phyloP scores from a whole-genome alignment of 2,888 invertebrate genomes.

The Lumbricus terrestris region DNA sequence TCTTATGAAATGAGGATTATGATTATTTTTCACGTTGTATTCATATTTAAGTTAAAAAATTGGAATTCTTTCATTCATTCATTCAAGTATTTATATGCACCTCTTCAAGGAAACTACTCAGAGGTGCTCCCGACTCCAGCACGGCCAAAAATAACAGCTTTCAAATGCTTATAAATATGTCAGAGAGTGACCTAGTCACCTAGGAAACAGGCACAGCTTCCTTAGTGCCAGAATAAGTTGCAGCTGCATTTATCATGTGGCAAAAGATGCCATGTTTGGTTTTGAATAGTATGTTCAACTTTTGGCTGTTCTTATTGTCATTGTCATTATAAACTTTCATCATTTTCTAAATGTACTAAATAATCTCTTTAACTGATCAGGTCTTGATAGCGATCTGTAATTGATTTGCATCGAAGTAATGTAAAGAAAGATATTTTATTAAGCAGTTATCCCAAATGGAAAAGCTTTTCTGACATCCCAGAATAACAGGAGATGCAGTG shows the following conservation, averaged over 20 bases:
- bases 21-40: not conserved
- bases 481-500: not conserved
- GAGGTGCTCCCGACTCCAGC: no score
- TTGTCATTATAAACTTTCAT: not conserved
- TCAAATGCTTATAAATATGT: no score
- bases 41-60: not conserved
- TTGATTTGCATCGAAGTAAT: no score
- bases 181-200: no score
- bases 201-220: no score
- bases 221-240: no score
- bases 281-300: not conserved
- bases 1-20: not conserved
- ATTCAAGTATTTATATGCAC: no score
- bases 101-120: no score
- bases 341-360: not conserved
- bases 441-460: not conserved
- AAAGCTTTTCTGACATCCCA: not conserved
- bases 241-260: not conserved
- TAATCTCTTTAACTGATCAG: not conserved
- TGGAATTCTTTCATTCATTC: no score
- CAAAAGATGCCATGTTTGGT: not conserved
- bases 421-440: not conserved
- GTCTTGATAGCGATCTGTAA: no score
- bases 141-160: no score
- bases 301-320: not conserved